Conservation (phyloP, 2,888 invertebrate genomes). For the Sinohyriopsis cumingii region DNA sequence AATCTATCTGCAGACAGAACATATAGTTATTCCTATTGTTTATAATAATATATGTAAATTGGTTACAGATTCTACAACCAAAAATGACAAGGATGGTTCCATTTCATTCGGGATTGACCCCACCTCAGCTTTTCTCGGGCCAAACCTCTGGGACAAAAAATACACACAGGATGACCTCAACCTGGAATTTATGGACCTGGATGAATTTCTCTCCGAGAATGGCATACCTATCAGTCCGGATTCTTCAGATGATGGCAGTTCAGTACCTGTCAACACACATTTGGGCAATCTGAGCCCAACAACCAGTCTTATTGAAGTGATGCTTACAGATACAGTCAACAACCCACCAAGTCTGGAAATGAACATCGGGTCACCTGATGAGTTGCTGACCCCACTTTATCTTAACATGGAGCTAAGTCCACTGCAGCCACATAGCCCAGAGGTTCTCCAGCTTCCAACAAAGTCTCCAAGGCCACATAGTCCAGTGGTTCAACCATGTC, state of each 20-base stretch:
- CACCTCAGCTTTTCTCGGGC: slow-evolving; percentile 95
- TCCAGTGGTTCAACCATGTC: too few species aligned
- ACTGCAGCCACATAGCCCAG: background rate
- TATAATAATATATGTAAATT: too few species aligned
- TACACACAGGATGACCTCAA: slow-evolving; percentile 82
- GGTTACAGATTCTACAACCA: too few species aligned
- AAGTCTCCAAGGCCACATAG: too few species aligned
- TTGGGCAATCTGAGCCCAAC: background rate
- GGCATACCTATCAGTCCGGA: slow-evolving; percentile 52
- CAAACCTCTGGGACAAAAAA: slow-evolving; percentile 96
- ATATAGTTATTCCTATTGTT: too few species aligned
- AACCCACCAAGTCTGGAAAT: too few species aligned
- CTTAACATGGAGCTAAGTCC: background rate
- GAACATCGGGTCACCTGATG: too few species aligned
- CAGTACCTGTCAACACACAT: background rate
- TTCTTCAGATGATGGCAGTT: slow-evolving; percentile 17
- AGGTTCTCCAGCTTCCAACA: too few species aligned
- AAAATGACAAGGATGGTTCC: too few species aligned
- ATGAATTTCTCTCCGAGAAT: slow-evolving; percentile 96
- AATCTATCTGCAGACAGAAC: too few species aligned
- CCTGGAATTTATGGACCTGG: slow-evolving; percentile 89
- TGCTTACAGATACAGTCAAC: too few species aligned
- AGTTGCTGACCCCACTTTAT: background rate
- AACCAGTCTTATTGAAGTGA: too few species aligned
- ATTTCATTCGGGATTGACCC: slow-evolving; percentile 64